These are phyloP conservation scores for Cantharis rustica DNA, from an alignment of 2,888 invertebrate genomes.

Conservation along the genomic window DNA sequence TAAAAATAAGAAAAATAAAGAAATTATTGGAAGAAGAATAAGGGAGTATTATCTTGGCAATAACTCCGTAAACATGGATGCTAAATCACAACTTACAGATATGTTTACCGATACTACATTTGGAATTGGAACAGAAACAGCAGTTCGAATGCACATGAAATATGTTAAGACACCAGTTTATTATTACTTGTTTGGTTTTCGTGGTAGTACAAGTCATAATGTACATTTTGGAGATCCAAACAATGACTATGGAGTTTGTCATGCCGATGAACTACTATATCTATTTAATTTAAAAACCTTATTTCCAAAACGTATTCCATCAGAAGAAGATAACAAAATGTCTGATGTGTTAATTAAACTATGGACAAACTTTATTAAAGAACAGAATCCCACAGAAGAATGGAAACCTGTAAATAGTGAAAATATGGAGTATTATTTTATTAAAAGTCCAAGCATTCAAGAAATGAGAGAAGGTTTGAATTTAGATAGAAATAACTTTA, in stretches of 20 bases:
- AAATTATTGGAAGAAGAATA: background rate
- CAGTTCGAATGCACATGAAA: conserved; percentile 61
- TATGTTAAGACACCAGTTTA: conserved; percentile 64
- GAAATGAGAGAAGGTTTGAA: conserved; percentile 20
- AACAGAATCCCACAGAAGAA: conserved; percentile 67
- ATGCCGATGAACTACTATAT: conserved; percentile 83
- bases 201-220: conserved; percentile 70
- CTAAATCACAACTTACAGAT: background rate
- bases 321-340: conserved; percentile 52
- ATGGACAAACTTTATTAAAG: conserved; percentile 80
- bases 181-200: conserved; percentile 70
- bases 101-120: conserved; percentile 76
- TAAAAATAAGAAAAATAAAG: background rate
- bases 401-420: conserved; percentile 24
- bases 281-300: conserved; percentile 70
- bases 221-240: conserved; percentile 70
- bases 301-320: conserved; percentile 60
- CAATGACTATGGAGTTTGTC: conserved; percentile 74
- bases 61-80: background rate
- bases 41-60: background rate
- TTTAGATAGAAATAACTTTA: conserved; percentile 20
- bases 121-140: conserved; percentile 65
- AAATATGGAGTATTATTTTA: conserved; percentile 21
- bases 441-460: conserved; percentile 3
- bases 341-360: conserved; percentile 66